phyloP scores from a whole-genome alignment of 2,797 vertebrate species.

The Discoglossus pictus region DNA sequence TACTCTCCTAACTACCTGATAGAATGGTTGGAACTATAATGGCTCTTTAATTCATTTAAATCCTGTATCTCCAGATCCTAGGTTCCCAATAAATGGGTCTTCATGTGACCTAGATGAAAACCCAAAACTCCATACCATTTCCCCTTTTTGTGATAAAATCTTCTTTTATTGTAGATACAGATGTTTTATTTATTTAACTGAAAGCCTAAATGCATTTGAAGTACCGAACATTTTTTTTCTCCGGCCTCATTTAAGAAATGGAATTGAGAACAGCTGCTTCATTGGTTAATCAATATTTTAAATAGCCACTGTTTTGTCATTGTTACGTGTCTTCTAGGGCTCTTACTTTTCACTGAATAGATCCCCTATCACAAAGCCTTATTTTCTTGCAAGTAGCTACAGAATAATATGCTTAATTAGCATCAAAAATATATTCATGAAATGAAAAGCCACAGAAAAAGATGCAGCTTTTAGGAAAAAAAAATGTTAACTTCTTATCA shows the following conservation, averaged over 20 bases:
- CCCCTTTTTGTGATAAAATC: too few species aligned
- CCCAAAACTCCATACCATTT: too few species aligned
- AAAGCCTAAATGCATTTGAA: background rate
- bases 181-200: background rate
- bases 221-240: background rate
- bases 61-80: too few species aligned
- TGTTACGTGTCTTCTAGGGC: constrained; percentile 9
- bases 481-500: too few species aligned
- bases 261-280: constrained; percentile 21
- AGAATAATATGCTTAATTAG: constrained; percentile 45
- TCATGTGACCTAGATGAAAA: too few species aligned
- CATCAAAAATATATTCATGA: constrained; percentile 42
- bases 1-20: too few species aligned
- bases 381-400: constrained; percentile 24
- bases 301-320: constrained; percentile 27
- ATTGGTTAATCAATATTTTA: constrained; percentile 29
- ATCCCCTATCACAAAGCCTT: constrained; percentile 27
- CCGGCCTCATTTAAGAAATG: background rate
- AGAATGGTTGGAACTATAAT: too few species aligned
- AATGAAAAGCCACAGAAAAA: constrained; percentile 27
- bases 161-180: too few species aligned
- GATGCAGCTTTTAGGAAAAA: constrained; percentile 30
- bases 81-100: too few species aligned
- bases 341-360: constrained; percentile 23
- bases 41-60: too few species aligned